These are phyloP conservation scores for Oostethus manadensis DNA, from an alignment of 2,113 vertebrate species.

Conservation along the genomic window DNA sequence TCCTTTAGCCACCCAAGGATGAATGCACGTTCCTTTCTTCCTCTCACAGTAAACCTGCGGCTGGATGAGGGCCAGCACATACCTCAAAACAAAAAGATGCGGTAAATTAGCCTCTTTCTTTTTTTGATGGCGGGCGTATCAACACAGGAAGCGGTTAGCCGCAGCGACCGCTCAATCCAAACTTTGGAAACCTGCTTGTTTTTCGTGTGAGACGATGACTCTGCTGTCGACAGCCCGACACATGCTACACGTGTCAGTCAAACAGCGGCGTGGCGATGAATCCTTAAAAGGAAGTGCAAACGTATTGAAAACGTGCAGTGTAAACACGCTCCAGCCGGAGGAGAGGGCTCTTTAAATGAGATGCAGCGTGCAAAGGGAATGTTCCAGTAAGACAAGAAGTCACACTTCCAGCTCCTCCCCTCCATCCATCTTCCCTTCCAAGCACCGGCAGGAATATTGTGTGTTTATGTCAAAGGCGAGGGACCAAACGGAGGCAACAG, in stretches of 20 bases:
- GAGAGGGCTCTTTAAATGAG: conserved; percentile 50
- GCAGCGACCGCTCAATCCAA: conserved; percentile 48
- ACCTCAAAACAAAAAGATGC: conserved; percentile 49
- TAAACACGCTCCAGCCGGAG: conserved; percentile 65
- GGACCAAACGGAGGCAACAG: conserved; percentile 22
- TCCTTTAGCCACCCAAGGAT: conserved; percentile 34
- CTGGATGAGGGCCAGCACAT: conserved; percentile 48
- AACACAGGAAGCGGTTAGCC: conserved; percentile 10
- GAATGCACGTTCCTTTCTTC: conserved; percentile 31
- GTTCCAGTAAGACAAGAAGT: conserved; percentile 23
- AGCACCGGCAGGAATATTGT: conserved; percentile 7
- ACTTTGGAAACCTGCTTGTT: conserved; percentile 32
- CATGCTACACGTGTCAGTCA: conserved; percentile 56
- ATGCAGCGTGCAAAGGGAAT: conserved; percentile 15
- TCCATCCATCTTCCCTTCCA: too few relatives aligned
- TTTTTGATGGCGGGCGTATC: conserved; percentile 28
- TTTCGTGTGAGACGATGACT: conserved; percentile 22
- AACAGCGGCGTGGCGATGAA: conserved; percentile 44
- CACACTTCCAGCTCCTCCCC: conserved; percentile 14
- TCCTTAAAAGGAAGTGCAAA: conserved; percentile 72
- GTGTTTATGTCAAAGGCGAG: conserved; percentile 25
- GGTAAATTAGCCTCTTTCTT: conserved; percentile 33
- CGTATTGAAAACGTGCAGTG: conserved; percentile 38
- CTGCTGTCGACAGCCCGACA: conserved; percentile 9
- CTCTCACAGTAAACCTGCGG: conserved; percentile 50